Percentiles rank a stretch among this genome's conserved stretches.
Evolutionary conservation across 2,113 vertebrate species (phyloP).

Genomic region (Rutilus rutilus): DNA sequence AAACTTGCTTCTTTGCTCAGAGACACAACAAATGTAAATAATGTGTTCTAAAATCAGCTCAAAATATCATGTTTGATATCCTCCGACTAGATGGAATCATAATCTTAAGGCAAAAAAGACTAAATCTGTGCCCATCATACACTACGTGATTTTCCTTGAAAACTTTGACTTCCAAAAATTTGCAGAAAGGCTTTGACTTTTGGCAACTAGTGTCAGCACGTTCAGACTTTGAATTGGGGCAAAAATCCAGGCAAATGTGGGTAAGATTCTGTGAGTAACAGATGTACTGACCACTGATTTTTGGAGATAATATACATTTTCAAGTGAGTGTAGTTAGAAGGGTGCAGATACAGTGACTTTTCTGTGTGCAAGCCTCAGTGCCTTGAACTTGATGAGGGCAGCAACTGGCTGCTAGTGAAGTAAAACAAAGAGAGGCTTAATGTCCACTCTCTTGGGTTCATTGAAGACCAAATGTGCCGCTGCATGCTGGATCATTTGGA

Average conservation of each 20-base stretch:
- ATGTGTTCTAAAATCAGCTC: neutral
- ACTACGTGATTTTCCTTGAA: neutral
- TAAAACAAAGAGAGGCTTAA: neutral
- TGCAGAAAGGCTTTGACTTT: neutral
- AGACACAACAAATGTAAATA: neutral
- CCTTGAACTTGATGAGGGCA: constrained; percentile 24
- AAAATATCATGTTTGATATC: neutral
- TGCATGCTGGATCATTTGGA: neutral
- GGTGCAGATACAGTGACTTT: neutral
- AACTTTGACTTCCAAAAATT: neutral
- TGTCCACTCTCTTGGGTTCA: constrained; percentile 21
- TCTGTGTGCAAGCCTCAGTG: neutral
- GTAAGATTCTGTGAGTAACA: neutral
- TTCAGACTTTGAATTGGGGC: neutral
- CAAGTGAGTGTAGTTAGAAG: neutral
- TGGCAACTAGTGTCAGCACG: neutral
- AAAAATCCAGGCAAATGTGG: neutral
- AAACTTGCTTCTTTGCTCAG: neutral
- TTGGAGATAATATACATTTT: neutral
- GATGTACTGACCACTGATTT: neutral
- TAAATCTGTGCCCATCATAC: neutral
- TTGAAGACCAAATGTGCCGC: neutral
- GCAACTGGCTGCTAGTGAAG: neutral
- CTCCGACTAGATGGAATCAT: neutral
- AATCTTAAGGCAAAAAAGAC: neutral